Conservation (phyloP, 2,797 vertebrate genomes). For the Pipistrellus pygmaeus region DNA sequence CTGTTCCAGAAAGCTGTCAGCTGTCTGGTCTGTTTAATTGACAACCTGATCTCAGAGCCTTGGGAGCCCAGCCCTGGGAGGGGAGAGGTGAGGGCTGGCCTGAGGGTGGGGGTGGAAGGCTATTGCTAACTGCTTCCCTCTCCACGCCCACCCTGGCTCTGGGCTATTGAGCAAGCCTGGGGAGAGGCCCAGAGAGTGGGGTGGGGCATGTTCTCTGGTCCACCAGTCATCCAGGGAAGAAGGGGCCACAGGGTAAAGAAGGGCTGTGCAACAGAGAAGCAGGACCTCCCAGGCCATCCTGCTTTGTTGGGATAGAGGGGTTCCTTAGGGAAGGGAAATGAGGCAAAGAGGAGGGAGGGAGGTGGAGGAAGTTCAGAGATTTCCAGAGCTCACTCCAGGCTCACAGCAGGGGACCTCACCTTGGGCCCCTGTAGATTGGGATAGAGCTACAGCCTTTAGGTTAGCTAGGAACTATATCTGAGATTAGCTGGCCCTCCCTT, state of each 20-base stretch:
- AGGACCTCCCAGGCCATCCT: background rate
- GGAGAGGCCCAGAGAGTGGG: background rate
- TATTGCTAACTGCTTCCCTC: background rate
- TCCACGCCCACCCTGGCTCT: background rate
- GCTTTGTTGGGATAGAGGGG: background rate
- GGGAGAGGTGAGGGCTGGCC: background rate
- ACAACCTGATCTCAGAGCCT: background rate
- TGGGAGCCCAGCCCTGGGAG: background rate
- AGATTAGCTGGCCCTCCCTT: background rate
- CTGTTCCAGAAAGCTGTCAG: conserved; percentile 69
- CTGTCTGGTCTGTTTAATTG: conserved; percentile 70
- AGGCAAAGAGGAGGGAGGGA: background rate
- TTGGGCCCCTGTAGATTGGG: background rate
- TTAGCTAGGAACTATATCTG: background rate
- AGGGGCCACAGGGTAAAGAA: background rate
- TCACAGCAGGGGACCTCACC: no score
- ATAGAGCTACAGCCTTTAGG: background rate
- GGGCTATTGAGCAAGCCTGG: background rate
- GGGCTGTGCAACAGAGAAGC: background rate
- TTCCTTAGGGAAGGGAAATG: no score
- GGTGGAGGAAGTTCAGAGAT: background rate
- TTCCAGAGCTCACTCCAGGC: background rate
- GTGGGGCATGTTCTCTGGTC: background rate
- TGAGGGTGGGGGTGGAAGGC: background rate
- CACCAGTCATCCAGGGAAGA: background rate